Evolutionary conservation across 37 sponge, comb jelly and placozoan genomes (phyloP).

Genomic region (Beroe forskalii): DNA sequence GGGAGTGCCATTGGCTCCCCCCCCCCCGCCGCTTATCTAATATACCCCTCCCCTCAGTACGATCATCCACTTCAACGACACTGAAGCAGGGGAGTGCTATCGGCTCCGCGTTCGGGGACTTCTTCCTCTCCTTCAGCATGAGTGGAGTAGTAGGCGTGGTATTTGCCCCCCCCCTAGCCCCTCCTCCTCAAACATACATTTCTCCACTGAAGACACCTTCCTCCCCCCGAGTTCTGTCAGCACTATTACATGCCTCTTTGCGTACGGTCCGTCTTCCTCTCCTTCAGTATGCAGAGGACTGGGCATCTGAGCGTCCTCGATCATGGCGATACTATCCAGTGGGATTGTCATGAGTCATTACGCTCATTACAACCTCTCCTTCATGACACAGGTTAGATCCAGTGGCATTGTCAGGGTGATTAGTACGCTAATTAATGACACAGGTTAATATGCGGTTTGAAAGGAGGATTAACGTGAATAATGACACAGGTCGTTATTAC

Average conservation of each 20-base stretch:
- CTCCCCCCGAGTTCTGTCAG: constrained; percentile 86
- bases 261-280: constrained; percentile 84
- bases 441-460: too few species aligned
- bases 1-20: constrained; percentile 31
- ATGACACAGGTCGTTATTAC: too few species aligned
- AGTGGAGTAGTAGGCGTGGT: constrained; percentile 80
- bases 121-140: constrained; percentile 80
- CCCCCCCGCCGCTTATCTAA: too few species aligned
- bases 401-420: too few species aligned
- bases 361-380: constrained; percentile 91
- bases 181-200: constrained; percentile 68
- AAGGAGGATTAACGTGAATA: too few species aligned
- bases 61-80: too few species aligned
- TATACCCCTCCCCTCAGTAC: too few species aligned
- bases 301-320: too few species aligned
- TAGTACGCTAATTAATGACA: too few species aligned
- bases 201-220: constrained; percentile 46
- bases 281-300: constrained; percentile 80
- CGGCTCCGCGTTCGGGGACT: constrained; percentile 76
- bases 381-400: constrained; percentile 87
- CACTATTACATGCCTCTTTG: constrained; percentile 79
- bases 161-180: constrained; percentile 80
- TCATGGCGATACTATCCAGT: constrained; percentile 91
- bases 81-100: constrained; percentile 65
- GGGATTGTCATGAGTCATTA: constrained; percentile 98